Evolutionary conservation across 2,888 invertebrate genomes (phyloP), one percentile per base, ranked within the genome.

Genomic region (Neoaliturus tenellus): DNA sequence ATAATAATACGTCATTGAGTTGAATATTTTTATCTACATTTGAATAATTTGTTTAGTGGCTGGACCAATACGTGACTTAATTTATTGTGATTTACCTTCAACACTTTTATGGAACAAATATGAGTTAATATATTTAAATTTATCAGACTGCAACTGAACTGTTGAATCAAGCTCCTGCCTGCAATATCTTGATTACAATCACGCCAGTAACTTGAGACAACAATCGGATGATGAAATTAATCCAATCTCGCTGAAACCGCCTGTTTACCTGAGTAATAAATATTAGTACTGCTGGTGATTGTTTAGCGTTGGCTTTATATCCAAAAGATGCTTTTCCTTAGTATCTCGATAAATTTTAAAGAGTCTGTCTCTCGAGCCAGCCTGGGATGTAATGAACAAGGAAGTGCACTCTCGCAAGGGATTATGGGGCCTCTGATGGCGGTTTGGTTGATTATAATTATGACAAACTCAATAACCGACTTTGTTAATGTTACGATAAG

Each of bases 391-490:
- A 62, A 62, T 31, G 62, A 62, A 62, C 62, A 62, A 31, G 31
- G 62, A 62, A 62, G 62, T 62, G 62, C 62, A 62, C 62, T 62
- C 62, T n/a, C 62, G 62, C 10, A 62, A 62, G 62, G 31, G 62
- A 62, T 28, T 28, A 62, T 62, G 62, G 62, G 28, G 28, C 62
- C 62, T 1, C 62, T 62, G 62, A 62, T 28, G 62, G 62, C 20
- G 62, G 62, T 62, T 62, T 62, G 62, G 62, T 62, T 62, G 62
- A 62, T 62, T 62, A 62, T 28, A 62, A 62, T 62, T 31, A 62
- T 62, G 28, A 31, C 28, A 25, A 62, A 62, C 62, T 62, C 62
- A 31, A 62, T 62, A 28, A 62, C 28, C 12, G 62, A 1, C 28
- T 62, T 28, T 23, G 62, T 10, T 14, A 62, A 28, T 62, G 62